Evolutionary conservation across 1,140 invertebrate species (phyloP).

Genomic region (Bilobella aurantiaca): DNA sequence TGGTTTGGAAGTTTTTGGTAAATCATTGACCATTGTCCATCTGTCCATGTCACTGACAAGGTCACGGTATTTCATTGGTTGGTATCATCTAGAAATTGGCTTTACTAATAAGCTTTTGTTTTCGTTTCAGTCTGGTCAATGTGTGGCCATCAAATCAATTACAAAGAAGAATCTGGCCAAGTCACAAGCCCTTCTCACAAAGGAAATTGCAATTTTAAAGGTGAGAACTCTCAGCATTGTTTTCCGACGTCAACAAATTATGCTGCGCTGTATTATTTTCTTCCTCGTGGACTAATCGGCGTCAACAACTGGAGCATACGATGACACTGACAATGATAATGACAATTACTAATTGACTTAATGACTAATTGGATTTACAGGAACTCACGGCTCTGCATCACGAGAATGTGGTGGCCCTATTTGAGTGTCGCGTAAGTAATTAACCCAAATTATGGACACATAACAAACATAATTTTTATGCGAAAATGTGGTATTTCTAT

Average conservation of each 20-base stretch:
- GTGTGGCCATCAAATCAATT: conserved; percentile 92
- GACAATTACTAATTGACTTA: background rate
- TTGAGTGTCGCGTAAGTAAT: conserved; percentile 74
- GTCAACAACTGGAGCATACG: too few relatives aligned
- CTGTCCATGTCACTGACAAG: too few relatives aligned
- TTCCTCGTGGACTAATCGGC: too few relatives aligned
- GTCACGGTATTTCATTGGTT: too few relatives aligned
- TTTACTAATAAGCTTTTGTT: background rate
- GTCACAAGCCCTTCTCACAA: conserved; percentile 89
- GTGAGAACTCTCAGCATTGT: conserved; percentile 39
- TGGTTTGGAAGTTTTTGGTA: too few relatives aligned
- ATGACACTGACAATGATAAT: too few relatives aligned
- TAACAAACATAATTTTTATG: too few relatives aligned
- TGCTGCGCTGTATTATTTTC: background rate
- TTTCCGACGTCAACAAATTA: background rate
- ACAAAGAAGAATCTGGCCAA: conserved; percentile 95
- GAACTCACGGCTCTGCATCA: conserved; percentile 93
- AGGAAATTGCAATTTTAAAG: conserved; percentile 98
- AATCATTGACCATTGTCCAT: too few relatives aligned
- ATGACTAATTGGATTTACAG: conserved; percentile 39
- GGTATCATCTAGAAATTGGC: too few relatives aligned
- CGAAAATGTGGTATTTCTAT: too few relatives aligned
- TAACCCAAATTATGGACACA: background rate
- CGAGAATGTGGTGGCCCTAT: conserved; percentile 92
- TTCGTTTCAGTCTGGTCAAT: conserved; percentile 59